Evolutionary conservation across 2,888 invertebrate species (phyloP), one percentile per base, ranked within the genome.

Genomic region (Anorthoa munda): DNA sequence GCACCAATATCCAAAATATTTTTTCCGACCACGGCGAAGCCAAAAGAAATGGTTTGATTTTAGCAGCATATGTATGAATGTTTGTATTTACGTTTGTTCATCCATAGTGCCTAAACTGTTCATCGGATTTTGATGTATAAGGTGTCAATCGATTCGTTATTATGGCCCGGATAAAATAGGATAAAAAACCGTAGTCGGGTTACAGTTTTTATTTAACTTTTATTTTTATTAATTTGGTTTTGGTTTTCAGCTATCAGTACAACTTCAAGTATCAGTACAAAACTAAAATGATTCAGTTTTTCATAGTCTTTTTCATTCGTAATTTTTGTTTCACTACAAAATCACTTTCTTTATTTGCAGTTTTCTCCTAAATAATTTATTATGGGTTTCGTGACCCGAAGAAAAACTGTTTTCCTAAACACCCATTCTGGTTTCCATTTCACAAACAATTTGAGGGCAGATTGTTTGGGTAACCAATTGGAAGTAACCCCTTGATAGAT

Each of bases 401-500:
- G 13, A n/a, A 12, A 75, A 75, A 18, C 21, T 11, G 4, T 45
- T 45, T 56, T 56, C 15, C 65, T 26, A 23, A n/a, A 65, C 13
- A 12, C n/a, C 4, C 3, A 48, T 65, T 48, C 12, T 48, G 48
- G 39, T 69, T 65, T 55, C 64, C 4, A 72, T 71, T 76, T 55
- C 78, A 17, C 15, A 71, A 45, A 39, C 64, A 55, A 76, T 78
- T 55, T 78, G n/a, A 15, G 5, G 21, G 2, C 13, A 50, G 21
- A 64, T 71, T 70, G 46, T 59, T 71, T 76, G 46, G 11, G 39
- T 71, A 78, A 59, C n/a, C 71, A 17, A 1, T 78, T 3, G 79
- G 26, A 78, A 76, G n/a, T 64, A 64, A 71, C 50, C 15, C 21
- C 0, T 60, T 71, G 39, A 60, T 60, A n/a, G 21, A 77, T 77